These are phyloP conservation scores for Drosophila tanythrix DNA, from an alignment of 2,888 invertebrate genomes.

Conservation along the genomic window DNA sequence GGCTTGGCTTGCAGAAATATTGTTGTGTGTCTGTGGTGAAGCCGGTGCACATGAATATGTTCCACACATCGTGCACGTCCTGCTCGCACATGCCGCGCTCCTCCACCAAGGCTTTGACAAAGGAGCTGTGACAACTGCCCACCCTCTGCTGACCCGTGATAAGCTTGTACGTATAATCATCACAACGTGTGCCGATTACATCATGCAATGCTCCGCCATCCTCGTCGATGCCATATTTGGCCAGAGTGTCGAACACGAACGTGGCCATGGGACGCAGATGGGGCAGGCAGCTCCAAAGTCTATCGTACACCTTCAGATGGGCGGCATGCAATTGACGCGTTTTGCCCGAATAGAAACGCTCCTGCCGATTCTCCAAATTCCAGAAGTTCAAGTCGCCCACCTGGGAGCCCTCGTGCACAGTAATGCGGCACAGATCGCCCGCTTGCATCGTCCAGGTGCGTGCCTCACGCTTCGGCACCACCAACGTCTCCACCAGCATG, in stretches of 20 bases:
- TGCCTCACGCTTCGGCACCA: slow-evolving; percentile 84
- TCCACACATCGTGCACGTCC: slow-evolving; percentile 86
- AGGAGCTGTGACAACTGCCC: slow-evolving; percentile 85
- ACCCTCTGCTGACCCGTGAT: slow-evolving; percentile 85
- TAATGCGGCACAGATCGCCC: slow-evolving; percentile 85
- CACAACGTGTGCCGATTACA: slow-evolving; percentile 85
- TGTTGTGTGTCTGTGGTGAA: slow-evolving; percentile 85
- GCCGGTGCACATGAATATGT: slow-evolving; percentile 86
- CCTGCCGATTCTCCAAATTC: slow-evolving; percentile 85
- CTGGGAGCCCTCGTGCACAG: slow-evolving; percentile 85
- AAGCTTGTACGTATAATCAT: slow-evolving; percentile 85
- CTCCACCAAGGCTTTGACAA: slow-evolving; percentile 83
- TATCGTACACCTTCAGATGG: slow-evolving; percentile 85
- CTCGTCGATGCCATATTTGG: slow-evolving; percentile 85
- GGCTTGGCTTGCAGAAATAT: slow-evolving; percentile 86
- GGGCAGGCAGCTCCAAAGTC: slow-evolving; percentile 85
- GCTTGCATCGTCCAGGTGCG: slow-evolving; percentile 84
- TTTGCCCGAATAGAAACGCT: slow-evolving; percentile 85
- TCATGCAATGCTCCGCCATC: slow-evolving; percentile 85
- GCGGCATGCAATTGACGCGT: slow-evolving; percentile 85
- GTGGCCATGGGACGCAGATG: slow-evolving; percentile 85
- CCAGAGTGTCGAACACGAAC: slow-evolving; percentile 85
- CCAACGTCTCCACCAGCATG: slow-evolving; percentile 72
- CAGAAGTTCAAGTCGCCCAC: slow-evolving; percentile 86
- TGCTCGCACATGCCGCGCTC: slow-evolving; percentile 84